Evolutionary conservation across 2,113 vertebrate species (phyloP), one percentile per base, ranked within the genome.

Genomic region (Cariama cristata): DNA sequence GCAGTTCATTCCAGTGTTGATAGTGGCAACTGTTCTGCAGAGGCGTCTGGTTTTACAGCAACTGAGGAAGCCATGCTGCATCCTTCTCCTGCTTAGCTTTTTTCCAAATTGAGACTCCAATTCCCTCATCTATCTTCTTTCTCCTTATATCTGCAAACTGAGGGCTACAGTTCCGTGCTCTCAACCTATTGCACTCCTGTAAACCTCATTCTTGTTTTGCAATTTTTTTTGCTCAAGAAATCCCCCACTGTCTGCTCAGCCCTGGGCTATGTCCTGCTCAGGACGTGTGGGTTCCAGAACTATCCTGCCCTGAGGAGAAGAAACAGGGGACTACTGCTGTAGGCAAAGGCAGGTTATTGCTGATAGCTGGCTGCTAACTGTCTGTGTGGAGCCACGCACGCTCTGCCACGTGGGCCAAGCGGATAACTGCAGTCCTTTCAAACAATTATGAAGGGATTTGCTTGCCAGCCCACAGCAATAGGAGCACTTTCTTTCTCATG

Each of bases 161-260:
- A 60, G 32, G n/a, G 8, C 49, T 75, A 5, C 14, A 27, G 1
- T 60, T 91, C n/a, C 24, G 2, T 67, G n/a, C 40, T 81, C 55
- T 21, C 32, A 42, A 6, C 24, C 14, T 2, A 0, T 49, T 12
- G 63, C 2, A 0, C 13, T 94, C 38, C 52, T 68, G 40, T 42
- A 80, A 28, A 35, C 17, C 38, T 88, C 19, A 26, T 73, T 64
- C 12, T 89, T 55, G 28, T 60, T 50, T 64, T 59, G 40, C 64
- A 50, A 88, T 35, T 33, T 4, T 49, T 12, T 59, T 85, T 49
- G 38, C 30, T 30, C 77, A 40, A 30, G 33, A 44, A 60, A 27
- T 28, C n/a, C 14, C 1, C 0, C 0, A 0, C 11, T 20, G 7
- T 42, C 33, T 20, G 12, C 45, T 87, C n/a, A 13, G 11, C 33